A percentile compares a stretch with the other conserved stretches of the same genome.
Evolutionary conservation across 2,797 vertebrate genomes (phyloP).

Genomic region (Intellagama lesueurii): DNA sequence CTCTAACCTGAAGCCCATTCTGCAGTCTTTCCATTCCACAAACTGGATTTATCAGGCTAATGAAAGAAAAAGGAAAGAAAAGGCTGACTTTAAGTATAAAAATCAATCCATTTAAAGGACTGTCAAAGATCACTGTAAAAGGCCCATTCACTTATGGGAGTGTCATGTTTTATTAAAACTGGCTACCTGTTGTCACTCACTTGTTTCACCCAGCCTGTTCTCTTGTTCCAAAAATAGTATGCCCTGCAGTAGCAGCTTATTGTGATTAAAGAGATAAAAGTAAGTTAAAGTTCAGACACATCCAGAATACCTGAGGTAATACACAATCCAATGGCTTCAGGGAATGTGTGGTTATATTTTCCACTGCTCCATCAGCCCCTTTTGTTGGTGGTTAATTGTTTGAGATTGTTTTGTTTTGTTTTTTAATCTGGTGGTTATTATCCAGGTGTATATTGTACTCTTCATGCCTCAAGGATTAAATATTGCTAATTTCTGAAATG

Average conservation of each 20-base stretch:
- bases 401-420: constrained; percentile 46
- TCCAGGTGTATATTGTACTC: constrained; percentile 36
- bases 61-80: constrained; percentile 56
- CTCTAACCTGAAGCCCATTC: neutral
- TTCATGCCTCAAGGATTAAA: constrained; percentile 47
- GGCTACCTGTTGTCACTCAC: constrained; percentile 76
- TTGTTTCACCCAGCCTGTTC: constrained; percentile 67
- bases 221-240: constrained; percentile 79
- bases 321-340: constrained; percentile 71
- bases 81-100: constrained; percentile 67
- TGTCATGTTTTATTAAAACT: constrained; percentile 80
- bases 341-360: constrained; percentile 85
- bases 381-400: constrained; percentile 23
- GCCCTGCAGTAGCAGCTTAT: constrained; percentile 71
- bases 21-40: neutral
- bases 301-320: constrained; percentile 75
- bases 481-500: constrained; percentile 44
- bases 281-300: constrained; percentile 76
- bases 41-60: constrained; percentile 54
- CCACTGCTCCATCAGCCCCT: constrained; percentile 76
- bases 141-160: constrained; percentile 51
- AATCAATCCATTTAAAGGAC: constrained; percentile 59
- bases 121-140: constrained; percentile 43
- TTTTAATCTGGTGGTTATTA: constrained; percentile 56
- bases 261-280: constrained; percentile 82